Conservation (phyloP, 1,140 invertebrate genomes). For the Harpegnathos saltator region DNA sequence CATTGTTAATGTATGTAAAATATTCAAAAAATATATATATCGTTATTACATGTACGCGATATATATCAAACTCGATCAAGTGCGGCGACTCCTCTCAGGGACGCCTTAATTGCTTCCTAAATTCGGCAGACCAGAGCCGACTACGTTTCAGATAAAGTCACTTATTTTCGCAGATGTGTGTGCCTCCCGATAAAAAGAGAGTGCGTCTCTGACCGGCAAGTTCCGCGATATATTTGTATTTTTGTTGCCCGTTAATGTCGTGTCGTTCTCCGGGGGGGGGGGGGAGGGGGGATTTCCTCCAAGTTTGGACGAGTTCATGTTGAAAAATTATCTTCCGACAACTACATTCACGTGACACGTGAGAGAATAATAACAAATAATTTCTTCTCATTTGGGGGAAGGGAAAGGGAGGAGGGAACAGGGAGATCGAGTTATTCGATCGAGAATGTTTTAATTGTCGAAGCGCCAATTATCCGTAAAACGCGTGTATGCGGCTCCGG, state of each 20-base stretch:
- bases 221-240: conserved; percentile 4
- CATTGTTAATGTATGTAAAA: neutral
- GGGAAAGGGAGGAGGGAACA: neutral
- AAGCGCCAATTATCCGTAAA: neutral
- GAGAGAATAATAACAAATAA: too few species aligned
- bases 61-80: too few species aligned
- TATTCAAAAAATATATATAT: too few species aligned
- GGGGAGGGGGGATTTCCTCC: neutral
- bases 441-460: neutral
- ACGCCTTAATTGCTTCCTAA: neutral
- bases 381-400: neutral
- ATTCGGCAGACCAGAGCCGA: neutral
- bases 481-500: neutral
- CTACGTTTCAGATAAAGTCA: conserved; percentile 19
- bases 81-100: too few species aligned
- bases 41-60: too few species aligned
- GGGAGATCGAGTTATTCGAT: neutral
- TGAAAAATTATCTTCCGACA: too few species aligned
- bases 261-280: too few species aligned
- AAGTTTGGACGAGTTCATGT: neutral
- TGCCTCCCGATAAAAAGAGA: conserved; percentile 11
- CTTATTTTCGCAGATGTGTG: conserved; percentile 34
- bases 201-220: neutral
- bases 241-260: neutral
- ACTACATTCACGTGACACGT: too few species aligned